Percentiles rank a stretch among this genome's conserved stretches.
phyloP scores from a whole-genome alignment of 2,113 vertebrate species.

The Leptosomus discolor region DNA sequence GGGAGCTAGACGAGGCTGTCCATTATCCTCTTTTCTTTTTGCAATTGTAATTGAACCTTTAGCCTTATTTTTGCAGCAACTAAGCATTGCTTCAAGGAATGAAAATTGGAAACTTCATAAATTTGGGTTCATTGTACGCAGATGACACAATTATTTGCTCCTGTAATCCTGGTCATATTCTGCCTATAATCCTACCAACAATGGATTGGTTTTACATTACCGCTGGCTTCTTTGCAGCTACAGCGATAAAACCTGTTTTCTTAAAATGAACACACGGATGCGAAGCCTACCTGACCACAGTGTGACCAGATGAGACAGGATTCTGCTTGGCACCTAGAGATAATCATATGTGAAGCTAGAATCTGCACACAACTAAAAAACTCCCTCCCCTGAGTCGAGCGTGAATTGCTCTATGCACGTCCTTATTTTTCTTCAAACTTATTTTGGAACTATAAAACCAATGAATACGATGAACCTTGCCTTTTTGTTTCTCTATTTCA shows the following conservation, averaged over 20 bases:
- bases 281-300: background rate
- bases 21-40: constrained; percentile 58
- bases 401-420: background rate
- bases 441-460: background rate
- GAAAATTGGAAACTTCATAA: background rate
- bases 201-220: background rate
- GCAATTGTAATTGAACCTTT: constrained; percentile 52
- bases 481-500: background rate
- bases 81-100: background rate
- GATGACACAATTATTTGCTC: background rate
- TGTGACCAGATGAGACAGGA: background rate
- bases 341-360: background rate
- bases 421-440: background rate
- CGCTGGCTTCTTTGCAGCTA: background rate
- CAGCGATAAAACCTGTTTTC: background rate
- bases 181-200: constrained; percentile 2
- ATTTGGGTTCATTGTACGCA: background rate
- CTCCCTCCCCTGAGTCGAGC: background rate
- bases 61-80: constrained; percentile 8
- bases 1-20: constrained; percentile 25
- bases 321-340: background rate
- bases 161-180: constrained; percentile 33
- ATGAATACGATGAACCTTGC: background rate
- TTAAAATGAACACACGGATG: background rate
- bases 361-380: background rate